Evolutionary conservation across 2,797 vertebrate genomes (phyloP).

Genomic region (Chiloscyllium punctatum): DNA sequence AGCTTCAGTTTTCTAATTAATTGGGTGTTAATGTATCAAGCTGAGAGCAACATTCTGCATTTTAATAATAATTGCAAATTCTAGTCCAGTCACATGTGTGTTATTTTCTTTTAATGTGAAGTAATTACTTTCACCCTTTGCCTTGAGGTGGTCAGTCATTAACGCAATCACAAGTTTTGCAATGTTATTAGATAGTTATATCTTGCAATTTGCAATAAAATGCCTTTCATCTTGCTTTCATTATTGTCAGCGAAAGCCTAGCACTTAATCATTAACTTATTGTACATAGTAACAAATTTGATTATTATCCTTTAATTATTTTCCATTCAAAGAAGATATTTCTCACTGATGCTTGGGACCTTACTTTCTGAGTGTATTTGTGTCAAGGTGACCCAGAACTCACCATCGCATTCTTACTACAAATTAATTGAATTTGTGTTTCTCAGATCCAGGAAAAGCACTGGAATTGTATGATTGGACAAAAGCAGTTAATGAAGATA

Average conservation of each 20-base stretch:
- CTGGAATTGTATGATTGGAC: background rate
- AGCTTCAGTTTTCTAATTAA: background rate
- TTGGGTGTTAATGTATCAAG: background rate
- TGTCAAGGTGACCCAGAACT: background rate
- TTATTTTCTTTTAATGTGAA: background rate
- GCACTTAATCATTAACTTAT: background rate
- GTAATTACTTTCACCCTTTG: constrained; percentile 15
- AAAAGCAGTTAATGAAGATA: background rate
- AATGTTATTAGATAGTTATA: constrained; percentile 1
- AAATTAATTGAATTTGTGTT: background rate
- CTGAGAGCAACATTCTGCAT: background rate
- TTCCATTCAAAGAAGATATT: background rate
- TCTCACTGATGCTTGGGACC: background rate
- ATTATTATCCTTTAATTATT: background rate
- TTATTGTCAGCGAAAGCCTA: background rate
- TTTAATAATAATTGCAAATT: constrained; percentile 19
- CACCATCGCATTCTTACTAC: background rate
- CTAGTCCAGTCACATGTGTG: background rate
- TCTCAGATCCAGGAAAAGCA: background rate
- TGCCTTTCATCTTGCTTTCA: background rate
- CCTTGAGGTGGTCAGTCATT: background rate
- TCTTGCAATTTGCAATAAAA: background rate
- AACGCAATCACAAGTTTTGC: background rate
- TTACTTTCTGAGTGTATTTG: background rate
- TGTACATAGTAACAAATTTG: background rate